Percentiles rank a stretch among this genome's conserved stretches.
These are phyloP conservation scores for Planiliza haematocheilus DNA, from an alignment of 2,113 vertebrate genomes.

Conservation along the genomic window DNA sequence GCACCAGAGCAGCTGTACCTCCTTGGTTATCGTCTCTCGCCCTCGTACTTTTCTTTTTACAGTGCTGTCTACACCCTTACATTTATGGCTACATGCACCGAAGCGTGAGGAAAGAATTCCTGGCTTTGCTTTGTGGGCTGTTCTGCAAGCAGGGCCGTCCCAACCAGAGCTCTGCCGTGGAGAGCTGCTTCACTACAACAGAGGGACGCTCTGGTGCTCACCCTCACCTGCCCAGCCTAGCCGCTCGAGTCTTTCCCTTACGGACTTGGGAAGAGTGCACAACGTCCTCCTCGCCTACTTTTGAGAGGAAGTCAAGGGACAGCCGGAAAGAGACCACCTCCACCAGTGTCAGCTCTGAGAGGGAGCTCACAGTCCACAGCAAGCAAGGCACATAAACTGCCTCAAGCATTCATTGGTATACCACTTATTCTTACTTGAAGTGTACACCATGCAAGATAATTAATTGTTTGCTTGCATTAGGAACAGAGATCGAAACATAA, in stretches of 20 bases:
- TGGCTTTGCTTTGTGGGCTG: conserved; percentile 84
- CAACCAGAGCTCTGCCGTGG: conserved; percentile 76
- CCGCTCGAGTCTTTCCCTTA: conserved; percentile 77
- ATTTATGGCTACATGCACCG: conserved; percentile 93
- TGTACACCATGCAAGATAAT: conserved; percentile 25
- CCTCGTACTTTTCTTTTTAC: conserved; percentile 90
- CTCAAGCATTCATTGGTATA: conserved; percentile 6
- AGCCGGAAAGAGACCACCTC: conserved; percentile 84
- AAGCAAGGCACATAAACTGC: conserved; percentile 56
- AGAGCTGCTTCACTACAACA: conserved; percentile 85
- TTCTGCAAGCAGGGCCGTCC: conserved; percentile 80
- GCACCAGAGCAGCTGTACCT: conserved; percentile 79
- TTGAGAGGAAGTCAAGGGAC: conserved; percentile 81
- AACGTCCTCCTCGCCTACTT: conserved; percentile 79
- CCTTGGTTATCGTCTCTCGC: conserved; percentile 87
- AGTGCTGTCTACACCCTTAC: conserved; percentile 91
- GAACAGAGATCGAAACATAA: conserved; percentile 7
- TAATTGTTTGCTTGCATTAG: conserved; percentile 3
- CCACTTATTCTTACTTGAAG: conserved; percentile 12
- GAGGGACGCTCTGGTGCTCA: conserved; percentile 78
- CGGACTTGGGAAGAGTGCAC: conserved; percentile 85
- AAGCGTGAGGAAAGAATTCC: conserved; percentile 86
- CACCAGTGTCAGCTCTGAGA: conserved; percentile 83
- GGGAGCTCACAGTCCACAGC: conserved; percentile 77
- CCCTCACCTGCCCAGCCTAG: conserved; percentile 79